phyloP scores from a whole-genome alignment of 30 jellyfish, hydroid and myxozoan genomes.

The Aurelia sp. region DNA sequence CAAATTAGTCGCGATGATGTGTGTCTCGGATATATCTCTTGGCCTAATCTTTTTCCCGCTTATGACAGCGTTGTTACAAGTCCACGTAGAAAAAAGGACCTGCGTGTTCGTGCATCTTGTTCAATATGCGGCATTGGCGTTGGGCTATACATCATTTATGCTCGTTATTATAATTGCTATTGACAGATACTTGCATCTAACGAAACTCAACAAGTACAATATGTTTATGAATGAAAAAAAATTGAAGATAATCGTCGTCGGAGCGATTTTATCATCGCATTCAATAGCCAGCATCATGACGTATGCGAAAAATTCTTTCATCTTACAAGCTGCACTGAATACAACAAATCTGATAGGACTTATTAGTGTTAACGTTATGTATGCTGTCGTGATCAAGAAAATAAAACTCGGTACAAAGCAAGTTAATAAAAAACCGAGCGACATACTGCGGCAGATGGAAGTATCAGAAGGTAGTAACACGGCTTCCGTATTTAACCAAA shows the following conservation, averaged over 20 bases:
- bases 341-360: background rate
- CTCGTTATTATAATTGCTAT: conserved; percentile 17
- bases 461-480: background rate
- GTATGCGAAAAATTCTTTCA: background rate
- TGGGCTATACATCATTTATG: conserved; percentile 36
- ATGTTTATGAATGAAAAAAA: conserved; percentile 20
- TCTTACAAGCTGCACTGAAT: background rate
- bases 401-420: background rate
- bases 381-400: conserved; percentile 2
- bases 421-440: background rate
- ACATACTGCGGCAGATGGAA: background rate
- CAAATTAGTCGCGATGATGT: conserved; percentile 16
- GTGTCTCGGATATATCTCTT: conserved; percentile 15
- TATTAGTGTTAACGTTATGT: conserved; percentile 1
- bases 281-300: background rate
- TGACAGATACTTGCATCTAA: conserved; percentile 42
- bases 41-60: conserved; percentile 31
- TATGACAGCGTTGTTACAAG: conserved; percentile 1
- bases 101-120: background rate
- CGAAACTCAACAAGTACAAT: conserved; percentile 35
- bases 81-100: background rate
- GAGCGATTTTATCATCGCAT: conserved; percentile 12
- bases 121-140: conserved; percentile 14
- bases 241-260: background rate
- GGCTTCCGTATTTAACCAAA: too few relatives aligned